Base-by-base conservation (phyloP, 1,140 invertebrate genomes). In the Dendroctonus valens region DNA sequence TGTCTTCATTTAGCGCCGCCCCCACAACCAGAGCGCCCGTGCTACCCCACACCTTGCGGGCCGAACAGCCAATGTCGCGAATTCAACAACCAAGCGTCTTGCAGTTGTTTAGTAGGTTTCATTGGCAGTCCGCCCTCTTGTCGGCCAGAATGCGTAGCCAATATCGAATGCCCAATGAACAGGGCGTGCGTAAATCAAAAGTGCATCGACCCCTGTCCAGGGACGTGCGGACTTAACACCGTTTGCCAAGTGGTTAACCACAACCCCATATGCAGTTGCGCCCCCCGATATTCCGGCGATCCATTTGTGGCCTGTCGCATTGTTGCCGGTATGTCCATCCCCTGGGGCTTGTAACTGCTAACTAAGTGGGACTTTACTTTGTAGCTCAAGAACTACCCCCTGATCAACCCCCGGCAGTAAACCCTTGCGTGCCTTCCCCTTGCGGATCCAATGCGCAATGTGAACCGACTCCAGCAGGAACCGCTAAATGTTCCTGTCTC, bases 401-500 rank as follows among this genome's bases (percentile, higher is more conserved):
- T 12, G 42, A 57, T 53, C 61, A 66, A 42, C 67, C 72, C n/a
- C 72, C 67, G 64, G 69, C 78, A 6, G 50, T 53, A 58, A 83
- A 89, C 70, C 88, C 89, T 0, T 93, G 91, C 73, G 78, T 83
- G 46, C 89, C 89, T 2, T 87, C 87, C 7, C 90, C 90, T 2
- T 93, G 91, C 73, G 91, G 91, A 6, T 82, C 87, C 0, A 90
- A 92, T 72, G 86, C 88, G 41, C 77, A 87, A 70, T 93, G 91
- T 73, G 80, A 84, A 59, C 82, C 83, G 14, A 82, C 81, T 6
- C 60, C 70, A 38, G 81, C 83, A 38, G 83, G 81, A 9, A 81
- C 81, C 39, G 82, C 84, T 2, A 79, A 83, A 41, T 91, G 89
- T 74, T 82, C 83, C 4, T 90, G 88, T 71, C 62, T 84, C 3